Conservation (phyloP, 2,113 vertebrate genomes). For the Phyllopteryx taeniolatus region DNA sequence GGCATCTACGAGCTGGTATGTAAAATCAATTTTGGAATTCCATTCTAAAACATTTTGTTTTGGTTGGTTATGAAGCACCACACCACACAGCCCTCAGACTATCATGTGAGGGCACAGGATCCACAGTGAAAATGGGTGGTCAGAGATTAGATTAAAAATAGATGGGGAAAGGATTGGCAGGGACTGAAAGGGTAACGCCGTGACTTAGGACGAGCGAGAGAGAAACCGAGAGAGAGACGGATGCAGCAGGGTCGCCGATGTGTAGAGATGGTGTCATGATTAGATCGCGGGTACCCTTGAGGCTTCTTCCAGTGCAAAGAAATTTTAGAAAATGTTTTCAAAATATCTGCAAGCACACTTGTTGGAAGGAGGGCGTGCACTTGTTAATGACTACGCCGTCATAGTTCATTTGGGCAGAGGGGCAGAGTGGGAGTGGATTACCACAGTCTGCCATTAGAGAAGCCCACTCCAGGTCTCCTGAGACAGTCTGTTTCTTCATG, state of each 20-base stretch:
- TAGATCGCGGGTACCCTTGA: conserved; percentile 73
- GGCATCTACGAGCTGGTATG: neutral
- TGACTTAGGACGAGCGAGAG: conserved; percentile 42
- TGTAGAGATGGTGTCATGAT: conserved; percentile 72
- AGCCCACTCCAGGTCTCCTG: conserved; percentile 22
- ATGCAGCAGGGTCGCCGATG: conserved; percentile 59
- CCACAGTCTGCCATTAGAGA: conserved; percentile 46
- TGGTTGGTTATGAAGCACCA: conserved; percentile 18
- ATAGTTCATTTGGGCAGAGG: conserved; percentile 55
- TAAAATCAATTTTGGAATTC: conserved; percentile 23
- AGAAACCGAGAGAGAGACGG: conserved; percentile 60
- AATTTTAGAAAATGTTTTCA: neutral
- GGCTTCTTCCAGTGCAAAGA: conserved; percentile 34
- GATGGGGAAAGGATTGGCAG: conserved; percentile 33
- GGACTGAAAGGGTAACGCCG: conserved; percentile 26
- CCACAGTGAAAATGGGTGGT: conserved; percentile 36
- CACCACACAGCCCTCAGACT: conserved; percentile 27
- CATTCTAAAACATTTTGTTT: conserved; percentile 2
- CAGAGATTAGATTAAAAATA: conserved; percentile 53
- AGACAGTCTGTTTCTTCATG: neutral
- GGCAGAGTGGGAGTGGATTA: conserved; percentile 62
- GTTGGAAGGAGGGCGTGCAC: conserved; percentile 38
- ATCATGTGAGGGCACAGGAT: conserved; percentile 25
- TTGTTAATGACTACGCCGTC: conserved; percentile 57
- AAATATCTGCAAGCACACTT: conserved; percentile 30